Evolutionary conservation across 2,888 invertebrate genomes (phyloP), one percentile per base, ranked within the genome.

Genomic region (Dryomyza anilis): DNA sequence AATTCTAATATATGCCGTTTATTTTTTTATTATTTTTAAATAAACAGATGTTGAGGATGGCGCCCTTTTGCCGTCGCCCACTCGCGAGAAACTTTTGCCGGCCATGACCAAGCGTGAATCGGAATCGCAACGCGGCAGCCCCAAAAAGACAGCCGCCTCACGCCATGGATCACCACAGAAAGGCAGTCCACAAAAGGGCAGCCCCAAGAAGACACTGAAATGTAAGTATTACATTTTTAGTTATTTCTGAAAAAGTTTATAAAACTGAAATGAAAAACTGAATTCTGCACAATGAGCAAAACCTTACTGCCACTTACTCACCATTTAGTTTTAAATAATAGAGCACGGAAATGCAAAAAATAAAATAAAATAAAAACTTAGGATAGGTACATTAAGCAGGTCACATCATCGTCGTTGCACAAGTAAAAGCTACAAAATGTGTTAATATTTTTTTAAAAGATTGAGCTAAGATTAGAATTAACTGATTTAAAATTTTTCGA

Each of bases 11-110:
- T 29, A n/a, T n/a, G n/a, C n/a, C n/a, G 23, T 14, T 23, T 33
- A 19, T 2, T 56, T 56, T 3, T 43, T 43, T 21, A 12, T 43
- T 33, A 19, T 10, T 10, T 16, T 45, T 29, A 16, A 21, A 7
- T 29, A 7, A 7, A 1, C 59, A 87, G 83, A 83, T 75, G 79
- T 82, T 84, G 87, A 87, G 71, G 89, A 89, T 78, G 89, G 89
- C 69, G 87, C 89, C 72, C 85, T 90, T 74, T 83, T 89, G 79
- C 87, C 87, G 73, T 90, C 90, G 76, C 90, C 90, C 69, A 89
- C 89, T 72, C 86, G 89, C 74, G 90, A 90, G 81, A 90, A 89
- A 80, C 82, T 90, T 74, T 89, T 89, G 85, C 90, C 90, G 71
- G 89, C 88, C 69, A 86, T 89, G 64, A 83, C 84, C 66, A 83